phyloP scores from a whole-genome alignment of 37 sponge, comb jelly and placozoan genomes.

The Haliclona indistincta region DNA sequence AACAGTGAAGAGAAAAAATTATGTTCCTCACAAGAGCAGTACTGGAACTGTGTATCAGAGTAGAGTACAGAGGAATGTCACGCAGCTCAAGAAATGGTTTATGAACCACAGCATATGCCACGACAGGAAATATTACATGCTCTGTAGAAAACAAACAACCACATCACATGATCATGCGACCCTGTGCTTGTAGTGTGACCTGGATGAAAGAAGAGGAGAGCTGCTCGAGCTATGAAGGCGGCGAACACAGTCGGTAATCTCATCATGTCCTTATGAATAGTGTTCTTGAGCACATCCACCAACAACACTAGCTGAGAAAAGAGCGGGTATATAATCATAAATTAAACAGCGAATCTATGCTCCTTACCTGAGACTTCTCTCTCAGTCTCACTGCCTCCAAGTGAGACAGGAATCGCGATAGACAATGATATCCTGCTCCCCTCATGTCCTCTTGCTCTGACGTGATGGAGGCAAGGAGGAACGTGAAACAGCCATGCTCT shows the following conservation, averaged over 20 bases:
- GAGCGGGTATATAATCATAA: neutral
- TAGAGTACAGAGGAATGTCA: conserved; percentile 48
- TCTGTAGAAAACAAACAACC: conserved; percentile 36
- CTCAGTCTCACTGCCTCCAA: conserved; percentile 57
- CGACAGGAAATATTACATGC: conserved; percentile 37
- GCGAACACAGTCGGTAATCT: conserved; percentile 20
- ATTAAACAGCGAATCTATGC: neutral
- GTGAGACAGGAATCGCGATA: conserved; percentile 54
- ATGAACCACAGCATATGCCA: conserved; percentile 44
- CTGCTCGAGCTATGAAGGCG: conserved; percentile 13
- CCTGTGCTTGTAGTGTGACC: too few relatives aligned
- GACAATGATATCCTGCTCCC: conserved; percentile 48
- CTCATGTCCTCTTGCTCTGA: conserved; percentile 52
- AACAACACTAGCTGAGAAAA: conserved; percentile 27
- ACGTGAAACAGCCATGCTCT: conserved; percentile 63
- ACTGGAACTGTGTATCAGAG: conserved; percentile 66
- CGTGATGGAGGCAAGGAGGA: conserved; percentile 48
- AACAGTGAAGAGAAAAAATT: neutral
- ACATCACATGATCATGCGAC: too few relatives aligned
- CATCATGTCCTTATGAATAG: conserved; percentile 10
- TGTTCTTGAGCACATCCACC: conserved; percentile 41
- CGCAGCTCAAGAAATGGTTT: conserved; percentile 50
- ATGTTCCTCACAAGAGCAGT: neutral
- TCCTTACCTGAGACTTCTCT: conserved; percentile 72
- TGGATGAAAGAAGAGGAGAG: conserved; percentile 41